These are phyloP conservation scores for Dasyornis broadbenti DNA, from an alignment of 2,113 vertebrate genomes.

Conservation along the genomic window DNA sequence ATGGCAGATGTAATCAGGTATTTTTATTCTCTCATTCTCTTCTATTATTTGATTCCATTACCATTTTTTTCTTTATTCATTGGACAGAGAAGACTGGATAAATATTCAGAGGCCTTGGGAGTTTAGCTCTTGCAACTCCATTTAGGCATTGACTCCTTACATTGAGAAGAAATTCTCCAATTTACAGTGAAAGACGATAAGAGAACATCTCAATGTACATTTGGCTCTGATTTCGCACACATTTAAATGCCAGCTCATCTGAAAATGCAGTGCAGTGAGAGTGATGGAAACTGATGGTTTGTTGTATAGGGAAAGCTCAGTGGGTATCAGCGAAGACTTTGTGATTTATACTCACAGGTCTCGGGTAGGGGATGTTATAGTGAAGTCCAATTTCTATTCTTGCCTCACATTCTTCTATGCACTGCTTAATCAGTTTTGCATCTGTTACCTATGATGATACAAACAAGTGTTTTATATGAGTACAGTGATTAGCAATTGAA, in stretches of 20 bases:
- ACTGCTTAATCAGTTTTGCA: slow-evolving; percentile 77
- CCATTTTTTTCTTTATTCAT: neutral
- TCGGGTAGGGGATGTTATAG: slow-evolving; percentile 91
- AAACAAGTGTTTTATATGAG: neutral
- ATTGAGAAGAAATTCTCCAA: neutral
- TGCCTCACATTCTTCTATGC: slow-evolving; percentile 87
- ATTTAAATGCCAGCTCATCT: neutral
- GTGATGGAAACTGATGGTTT: neutral
- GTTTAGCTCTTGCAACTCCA: neutral
- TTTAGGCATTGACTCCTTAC: neutral
- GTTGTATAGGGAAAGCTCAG: neutral
- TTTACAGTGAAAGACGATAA: neutral
- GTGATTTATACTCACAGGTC: slow-evolving; percentile 82
- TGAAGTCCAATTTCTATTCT: slow-evolving; percentile 94
- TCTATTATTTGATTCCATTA: neutral
- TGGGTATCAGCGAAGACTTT: neutral
- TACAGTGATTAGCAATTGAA: neutral
- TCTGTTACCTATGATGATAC: slow-evolving; percentile 79
- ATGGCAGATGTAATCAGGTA: neutral
- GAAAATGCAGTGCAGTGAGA: neutral
- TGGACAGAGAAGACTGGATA: neutral
- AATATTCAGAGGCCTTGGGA: neutral
- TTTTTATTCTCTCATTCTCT: neutral
- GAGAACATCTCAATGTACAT: neutral
- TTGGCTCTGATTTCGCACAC: neutral